Evolutionary conservation across 1,140 invertebrate species (phyloP).

Genomic region (Atta texana): DNA sequence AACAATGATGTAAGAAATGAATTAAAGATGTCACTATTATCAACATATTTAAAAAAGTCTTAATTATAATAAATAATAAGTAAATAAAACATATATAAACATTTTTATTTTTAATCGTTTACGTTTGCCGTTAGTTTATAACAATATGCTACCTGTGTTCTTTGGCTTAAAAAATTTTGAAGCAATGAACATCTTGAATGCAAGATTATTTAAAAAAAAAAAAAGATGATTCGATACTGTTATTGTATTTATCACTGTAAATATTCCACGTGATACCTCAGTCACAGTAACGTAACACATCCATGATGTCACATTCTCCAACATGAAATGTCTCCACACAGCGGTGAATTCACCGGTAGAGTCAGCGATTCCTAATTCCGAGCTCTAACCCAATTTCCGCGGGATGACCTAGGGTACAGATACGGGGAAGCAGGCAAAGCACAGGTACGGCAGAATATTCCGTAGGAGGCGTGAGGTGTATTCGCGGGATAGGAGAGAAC

Average conservation of each 20-base stretch:
- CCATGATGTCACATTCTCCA: neutral
- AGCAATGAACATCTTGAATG: neutral
- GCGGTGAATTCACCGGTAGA: neutral
- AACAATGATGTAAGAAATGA: no score
- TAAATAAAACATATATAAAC: neutral
- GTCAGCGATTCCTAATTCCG: conserved; percentile 66
- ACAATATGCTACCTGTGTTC: neutral
- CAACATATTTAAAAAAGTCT: no score
- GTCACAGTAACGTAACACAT: neutral
- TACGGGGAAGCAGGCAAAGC: neutral
- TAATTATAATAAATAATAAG: neutral
- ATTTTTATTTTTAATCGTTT: neutral
- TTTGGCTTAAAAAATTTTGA: neutral
- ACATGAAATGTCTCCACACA: conserved; percentile 5
- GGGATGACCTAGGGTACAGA: conserved; percentile 70
- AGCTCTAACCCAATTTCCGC: conserved; percentile 72
- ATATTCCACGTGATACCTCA: neutral
- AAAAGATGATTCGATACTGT: neutral
- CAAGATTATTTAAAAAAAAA: neutral
- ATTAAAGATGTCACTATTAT: no score
- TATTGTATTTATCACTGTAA: neutral
- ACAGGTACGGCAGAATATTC: conserved; percentile 74
- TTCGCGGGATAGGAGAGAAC: conserved; percentile 46
- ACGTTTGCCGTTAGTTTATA: neutral
- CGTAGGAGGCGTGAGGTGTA: conserved; percentile 67